Conservation (phyloP, 2,113 vertebrate genomes). For the Hymenochirus boettgeri region DNA sequence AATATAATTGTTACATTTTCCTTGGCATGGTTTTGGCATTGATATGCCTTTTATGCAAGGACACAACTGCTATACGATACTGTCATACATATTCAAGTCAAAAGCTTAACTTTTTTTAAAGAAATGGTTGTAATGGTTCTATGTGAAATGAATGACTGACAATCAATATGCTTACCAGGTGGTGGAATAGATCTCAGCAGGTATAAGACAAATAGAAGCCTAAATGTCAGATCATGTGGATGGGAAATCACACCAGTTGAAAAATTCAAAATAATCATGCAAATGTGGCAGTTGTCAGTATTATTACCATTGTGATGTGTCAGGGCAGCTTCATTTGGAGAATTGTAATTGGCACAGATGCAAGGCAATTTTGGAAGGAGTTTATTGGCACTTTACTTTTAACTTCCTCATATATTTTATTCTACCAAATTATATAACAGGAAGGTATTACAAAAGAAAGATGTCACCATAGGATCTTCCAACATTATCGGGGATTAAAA, state of each 20-base stretch:
- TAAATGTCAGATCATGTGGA: constrained; percentile 40
- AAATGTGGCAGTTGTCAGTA: constrained; percentile 38
- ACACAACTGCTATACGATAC: background rate
- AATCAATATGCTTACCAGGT: constrained; percentile 40
- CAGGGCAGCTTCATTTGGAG: constrained; percentile 36
- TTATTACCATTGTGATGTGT: constrained; percentile 19
- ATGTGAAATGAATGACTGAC: constrained; percentile 39
- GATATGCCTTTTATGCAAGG: background rate
- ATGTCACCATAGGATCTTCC: constrained; percentile 23
- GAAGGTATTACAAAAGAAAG: background rate
- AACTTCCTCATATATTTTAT: constrained; percentile 35
- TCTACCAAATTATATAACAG: constrained; percentile 20
- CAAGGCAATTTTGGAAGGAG: constrained; percentile 17
- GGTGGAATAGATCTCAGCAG: constrained; percentile 41
- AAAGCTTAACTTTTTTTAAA: constrained; percentile 23
- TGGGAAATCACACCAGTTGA: constrained; percentile 39
- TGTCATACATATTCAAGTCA: background rate
- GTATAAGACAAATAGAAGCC: constrained; percentile 40
- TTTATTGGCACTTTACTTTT: constrained; percentile 37
- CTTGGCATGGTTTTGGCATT: constrained; percentile 1
- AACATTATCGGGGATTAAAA: background rate
- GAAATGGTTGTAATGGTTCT: constrained; percentile 36
- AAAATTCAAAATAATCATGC: constrained; percentile 35
- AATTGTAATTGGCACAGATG: constrained; percentile 38
- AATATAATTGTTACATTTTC: background rate